Evolutionary conservation across 2,888 invertebrate genomes (phyloP).

Genomic region (Athalia rosae): DNA sequence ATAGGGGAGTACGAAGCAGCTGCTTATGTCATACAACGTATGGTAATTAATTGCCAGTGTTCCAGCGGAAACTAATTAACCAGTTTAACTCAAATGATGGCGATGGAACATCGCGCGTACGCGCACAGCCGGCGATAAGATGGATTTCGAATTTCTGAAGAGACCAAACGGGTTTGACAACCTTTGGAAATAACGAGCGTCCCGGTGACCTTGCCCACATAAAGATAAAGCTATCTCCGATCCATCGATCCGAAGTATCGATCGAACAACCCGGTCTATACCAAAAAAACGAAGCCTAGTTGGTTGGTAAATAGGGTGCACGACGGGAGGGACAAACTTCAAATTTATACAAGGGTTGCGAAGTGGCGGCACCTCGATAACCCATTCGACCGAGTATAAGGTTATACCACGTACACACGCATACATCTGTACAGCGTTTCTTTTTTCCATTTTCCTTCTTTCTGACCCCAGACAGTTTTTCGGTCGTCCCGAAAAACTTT

Average conservation of each 20-base stretch:
- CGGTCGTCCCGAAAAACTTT: too few species aligned
- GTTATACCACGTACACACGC: background rate
- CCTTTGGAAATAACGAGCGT: background rate
- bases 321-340: background rate
- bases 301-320: conserved; percentile 1
- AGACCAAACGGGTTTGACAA: background rate
- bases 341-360: background rate
- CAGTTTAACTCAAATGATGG: background rate
- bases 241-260: background rate
- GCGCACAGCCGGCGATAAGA: background rate
- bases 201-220: background rate
- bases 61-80: conserved; percentile 23
- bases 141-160: background rate
- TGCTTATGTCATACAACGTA: background rate
- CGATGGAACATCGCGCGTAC: background rate
- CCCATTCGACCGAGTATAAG: background rate
- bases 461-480: background rate
- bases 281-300: background rate
- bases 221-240: background rate
- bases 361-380: background rate
- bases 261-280: conserved; percentile 2
- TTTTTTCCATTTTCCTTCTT: background rate
- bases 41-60: conserved; percentile 12
- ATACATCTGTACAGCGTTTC: background rate
- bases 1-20: background rate